Evolutionary conservation across 2,888 invertebrate species (phyloP).

Genomic region (Agrochola lota): DNA sequence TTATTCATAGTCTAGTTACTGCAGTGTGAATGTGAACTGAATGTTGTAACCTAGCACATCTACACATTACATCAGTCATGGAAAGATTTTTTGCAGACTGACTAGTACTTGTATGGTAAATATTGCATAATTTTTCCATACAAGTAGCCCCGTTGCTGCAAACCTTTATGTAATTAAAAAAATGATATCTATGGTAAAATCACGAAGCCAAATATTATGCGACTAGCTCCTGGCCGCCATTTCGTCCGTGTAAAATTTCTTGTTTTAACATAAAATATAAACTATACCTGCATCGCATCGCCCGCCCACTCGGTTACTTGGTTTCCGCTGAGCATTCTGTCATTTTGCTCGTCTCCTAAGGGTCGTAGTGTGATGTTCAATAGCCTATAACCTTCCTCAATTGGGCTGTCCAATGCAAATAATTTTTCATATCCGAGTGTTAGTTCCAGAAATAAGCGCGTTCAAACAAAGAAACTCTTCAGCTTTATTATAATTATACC

Average conservation of each 20-base stretch:
- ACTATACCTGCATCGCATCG: neutral
- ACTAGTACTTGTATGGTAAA: conserved; percentile 8
- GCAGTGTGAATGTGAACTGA: conserved; percentile 11
- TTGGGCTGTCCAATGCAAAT: too few species aligned
- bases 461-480: too few species aligned
- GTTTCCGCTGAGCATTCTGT: neutral
- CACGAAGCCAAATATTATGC: too few species aligned
- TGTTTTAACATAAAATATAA: too few species aligned
- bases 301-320: neutral
- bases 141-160: neutral
- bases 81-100: conserved; percentile 34
- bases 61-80: conserved; percentile 46
- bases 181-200: neutral
- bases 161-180: neutral
- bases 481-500: too few species aligned
- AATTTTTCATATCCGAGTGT: too few species aligned
- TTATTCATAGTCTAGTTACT: conserved; percentile 43
- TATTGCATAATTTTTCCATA: conserved; percentile 18
- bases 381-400: too few species aligned
- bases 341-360: neutral
- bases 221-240: neutral
- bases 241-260: neutral
- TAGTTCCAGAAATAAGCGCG: too few species aligned
- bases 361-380: too few species aligned
- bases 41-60: conserved; percentile 43